Percentiles rank a stretch among this genome's conserved stretches.
Conservation (phyloP, 2,797 vertebrate species). For the Acanthurus tractus region DNA sequence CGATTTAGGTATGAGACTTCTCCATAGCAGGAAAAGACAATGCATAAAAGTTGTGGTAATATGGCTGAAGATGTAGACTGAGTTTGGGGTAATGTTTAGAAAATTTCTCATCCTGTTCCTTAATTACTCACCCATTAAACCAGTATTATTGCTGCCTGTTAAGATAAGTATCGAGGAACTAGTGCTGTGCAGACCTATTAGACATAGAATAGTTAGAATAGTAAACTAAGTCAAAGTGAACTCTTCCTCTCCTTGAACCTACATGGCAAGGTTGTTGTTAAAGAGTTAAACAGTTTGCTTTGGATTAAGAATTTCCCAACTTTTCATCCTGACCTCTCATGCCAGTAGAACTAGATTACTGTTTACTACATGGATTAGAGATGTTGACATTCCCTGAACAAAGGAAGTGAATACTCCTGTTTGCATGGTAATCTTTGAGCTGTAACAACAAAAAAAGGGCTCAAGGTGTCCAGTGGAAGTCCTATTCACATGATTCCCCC, state of each 20-base stretch:
- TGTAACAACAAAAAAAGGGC: neutral
- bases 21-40: neutral
- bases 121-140: neutral
- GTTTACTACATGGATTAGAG: constrained; percentile 9
- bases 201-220: neutral
- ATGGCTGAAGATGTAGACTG: neutral
- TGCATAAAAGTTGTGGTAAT: neutral
- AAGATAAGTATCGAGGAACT: neutral
- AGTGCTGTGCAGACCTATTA: neutral
- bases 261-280: neutral
- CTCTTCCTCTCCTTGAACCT: constrained; percentile 3
- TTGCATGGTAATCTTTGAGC: neutral
- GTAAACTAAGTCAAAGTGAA: constrained; percentile 8
- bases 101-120: neutral
- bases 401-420: neutral
- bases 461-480: neutral
- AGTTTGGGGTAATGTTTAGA: neutral
- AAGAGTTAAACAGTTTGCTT: constrained; percentile 1
- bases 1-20: constrained; percentile 86
- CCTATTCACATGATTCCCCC: neutral
- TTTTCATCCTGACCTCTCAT: constrained; percentile 5
- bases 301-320: constrained; percentile 5
- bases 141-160: neutral
- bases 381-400: neutral
- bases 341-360: neutral